Percentiles rank a stretch among this genome's conserved stretches.
These are phyloP conservation scores for Drosophila fuyamai DNA, from an alignment of 1,140 invertebrate species.

Conservation along the genomic window DNA sequence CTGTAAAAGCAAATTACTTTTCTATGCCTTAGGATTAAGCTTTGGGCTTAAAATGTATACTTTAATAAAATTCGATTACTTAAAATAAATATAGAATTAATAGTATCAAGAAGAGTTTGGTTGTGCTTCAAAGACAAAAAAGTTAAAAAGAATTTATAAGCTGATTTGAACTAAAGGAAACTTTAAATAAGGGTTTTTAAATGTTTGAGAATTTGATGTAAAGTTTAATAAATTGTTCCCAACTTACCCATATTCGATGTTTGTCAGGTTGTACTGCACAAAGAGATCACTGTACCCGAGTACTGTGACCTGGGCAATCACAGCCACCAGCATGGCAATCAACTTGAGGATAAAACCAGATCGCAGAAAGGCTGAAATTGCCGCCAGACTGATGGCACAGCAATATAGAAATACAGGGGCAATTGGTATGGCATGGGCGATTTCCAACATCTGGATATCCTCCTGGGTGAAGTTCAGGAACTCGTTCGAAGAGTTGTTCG, in stretches of 20 bases:
- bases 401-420: conserved; percentile 90
- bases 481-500: conserved; percentile 26
- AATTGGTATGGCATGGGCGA: conserved; percentile 53
- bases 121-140: too few relatives aligned
- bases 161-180: too few relatives aligned
- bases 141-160: too few relatives aligned
- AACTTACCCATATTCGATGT: conserved; percentile 87
- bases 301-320: conserved; percentile 88
- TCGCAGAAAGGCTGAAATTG: conserved; percentile 93
- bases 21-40: too few relatives aligned
- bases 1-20: too few relatives aligned
- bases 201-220: too few relatives aligned
- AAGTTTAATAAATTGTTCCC: too few relatives aligned
- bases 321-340: conserved; percentile 89
- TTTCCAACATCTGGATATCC: conserved; percentile 36
- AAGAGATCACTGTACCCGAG: conserved; percentile 88
- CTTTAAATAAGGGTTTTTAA: too few relatives aligned
- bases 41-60: too few relatives aligned
- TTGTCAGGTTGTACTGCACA: conserved; percentile 86
- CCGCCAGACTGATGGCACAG: conserved; percentile 90
- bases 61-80: too few relatives aligned
- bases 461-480: conserved; percentile 28
- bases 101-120: too few relatives aligned
- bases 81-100: too few relatives aligned
- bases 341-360: conserved; percentile 94